These are phyloP conservation scores for Drosophila neonasuta DNA, from an alignment of 2,888 invertebrate genomes.

Conservation along the genomic window DNA sequence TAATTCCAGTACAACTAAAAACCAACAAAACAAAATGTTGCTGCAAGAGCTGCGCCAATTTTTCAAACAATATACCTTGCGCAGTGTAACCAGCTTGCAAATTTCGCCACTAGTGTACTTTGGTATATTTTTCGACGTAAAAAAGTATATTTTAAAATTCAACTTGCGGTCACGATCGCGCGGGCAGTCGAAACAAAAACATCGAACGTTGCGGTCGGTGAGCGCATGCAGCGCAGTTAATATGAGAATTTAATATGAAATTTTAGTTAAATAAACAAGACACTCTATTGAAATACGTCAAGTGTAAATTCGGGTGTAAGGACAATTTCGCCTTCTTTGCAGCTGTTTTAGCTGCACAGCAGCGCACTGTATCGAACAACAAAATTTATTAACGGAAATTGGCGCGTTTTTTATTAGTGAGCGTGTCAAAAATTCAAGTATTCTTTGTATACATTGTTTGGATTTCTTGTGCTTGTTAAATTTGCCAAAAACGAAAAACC, in stretches of 20 bases:
- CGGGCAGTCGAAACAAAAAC: constrained; percentile 51
- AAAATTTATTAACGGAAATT: constrained; percentile 30
- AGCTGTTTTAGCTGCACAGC: constrained; percentile 25
- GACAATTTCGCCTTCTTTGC: constrained; percentile 33
- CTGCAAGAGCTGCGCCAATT: neutral
- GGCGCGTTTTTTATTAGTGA: constrained; percentile 14
- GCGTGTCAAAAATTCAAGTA: constrained; percentile 3
- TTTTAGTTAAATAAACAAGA: constrained; percentile 50
- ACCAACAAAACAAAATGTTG: neutral
- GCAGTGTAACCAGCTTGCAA: neutral
- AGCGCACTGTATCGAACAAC: constrained; percentile 2
- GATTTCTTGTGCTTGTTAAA: constrained; percentile 17
- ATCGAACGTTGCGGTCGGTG: constrained; percentile 40
- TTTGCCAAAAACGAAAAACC: constrained; percentile 25
- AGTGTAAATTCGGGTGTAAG: constrained; percentile 36
- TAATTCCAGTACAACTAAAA: no score
- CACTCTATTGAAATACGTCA: constrained; percentile 61
- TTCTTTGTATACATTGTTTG: constrained; percentile 13
- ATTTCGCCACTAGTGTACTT: neutral
- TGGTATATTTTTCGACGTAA: neutral
- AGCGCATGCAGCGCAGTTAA: constrained; percentile 42
- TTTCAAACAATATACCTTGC: neutral
- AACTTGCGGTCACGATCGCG: constrained; percentile 8
- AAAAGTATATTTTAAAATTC: neutral
- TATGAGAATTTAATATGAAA: constrained; percentile 34